These are phyloP conservation scores for Leptodactylus fallax DNA, from an alignment of 2,797 vertebrate species.

Conservation along the genomic window DNA sequence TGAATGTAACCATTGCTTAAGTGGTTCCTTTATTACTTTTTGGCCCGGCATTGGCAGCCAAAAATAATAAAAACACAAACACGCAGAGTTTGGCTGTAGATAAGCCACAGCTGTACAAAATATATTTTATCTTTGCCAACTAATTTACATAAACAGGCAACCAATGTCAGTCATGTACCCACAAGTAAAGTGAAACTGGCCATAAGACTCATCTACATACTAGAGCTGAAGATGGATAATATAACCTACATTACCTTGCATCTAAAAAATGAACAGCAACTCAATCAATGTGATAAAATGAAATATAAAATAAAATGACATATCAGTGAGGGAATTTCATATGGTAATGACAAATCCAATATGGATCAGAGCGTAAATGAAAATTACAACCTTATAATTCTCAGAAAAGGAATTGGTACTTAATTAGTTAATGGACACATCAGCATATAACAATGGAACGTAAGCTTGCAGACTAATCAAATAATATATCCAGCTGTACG, in stretches of 20 bases:
- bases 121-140: conserved; percentile 18
- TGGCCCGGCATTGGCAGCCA: neutral
- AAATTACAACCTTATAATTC: neutral
- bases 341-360: neutral
- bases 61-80: conserved; percentile 46
- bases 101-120: conserved; percentile 40
- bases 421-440: conserved; percentile 29
- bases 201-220: neutral
- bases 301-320: neutral
- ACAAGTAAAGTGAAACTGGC: neutral
- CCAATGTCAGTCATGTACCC: neutral
- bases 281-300: neutral
- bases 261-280: no score
- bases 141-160: conserved; percentile 46
- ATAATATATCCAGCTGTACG: conserved; percentile 17
- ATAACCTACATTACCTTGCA: neutral
- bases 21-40: conserved; percentile 23
- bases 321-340: neutral
- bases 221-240: neutral
- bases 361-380: neutral
- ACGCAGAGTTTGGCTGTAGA: conserved; percentile 15
- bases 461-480: conserved; percentile 29
- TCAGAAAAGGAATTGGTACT: neutral
- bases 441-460: conserved; percentile 11
- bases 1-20: conserved; percentile 18